Base-by-base conservation (phyloP, 2,888 invertebrate genomes). In the Boloria selene region DNA sequence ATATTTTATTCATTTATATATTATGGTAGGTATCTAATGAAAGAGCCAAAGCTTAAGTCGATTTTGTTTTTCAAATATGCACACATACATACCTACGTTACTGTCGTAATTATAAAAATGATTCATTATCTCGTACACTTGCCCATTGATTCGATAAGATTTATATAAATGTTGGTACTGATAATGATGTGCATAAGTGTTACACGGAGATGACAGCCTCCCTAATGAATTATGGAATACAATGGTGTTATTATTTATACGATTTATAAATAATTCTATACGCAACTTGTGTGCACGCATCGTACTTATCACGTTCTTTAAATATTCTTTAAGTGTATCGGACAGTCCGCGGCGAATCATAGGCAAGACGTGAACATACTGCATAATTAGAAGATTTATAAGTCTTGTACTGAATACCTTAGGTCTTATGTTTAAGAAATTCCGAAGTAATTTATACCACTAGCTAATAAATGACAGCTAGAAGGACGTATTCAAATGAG, bases 261-360 rank as follows among this genome's bases (percentile, higher is more conserved):
- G 56, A 71, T 71, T 22, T 68, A 78, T 77, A 73, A 76, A 77
- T 77, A 73, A 79, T 79, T 78, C 77, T 69, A 73, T 55, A 68
- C 73, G 75, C 75, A 76, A 59, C 67, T 64, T 61, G 64, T 69
- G 67, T 65, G 70, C 73, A 72, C 72, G 69, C 71, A 72, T 66
- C 69, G 72, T 66, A 71, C 70, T 72, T 68, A 71, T 73, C 74
- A 69, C 70, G 72, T 75, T 70, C 71, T 75, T 80, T 76, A 80
- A 73, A 81, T 82, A 87, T 87, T 86, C 83, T 70, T 70, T 68
- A 69, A 84, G 75, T 82, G 84, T 81, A 74, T 72, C 77, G 75
- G 76, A 77, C 76, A 74, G 74, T 73, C 76, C 73, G 79, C 77
- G 74, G 77, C 76, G 73, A 74, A 81, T 77, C 81, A 78, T 71